phyloP scores from a whole-genome alignment of 1,140 invertebrate species.

The Drosophila setifemur region DNA sequence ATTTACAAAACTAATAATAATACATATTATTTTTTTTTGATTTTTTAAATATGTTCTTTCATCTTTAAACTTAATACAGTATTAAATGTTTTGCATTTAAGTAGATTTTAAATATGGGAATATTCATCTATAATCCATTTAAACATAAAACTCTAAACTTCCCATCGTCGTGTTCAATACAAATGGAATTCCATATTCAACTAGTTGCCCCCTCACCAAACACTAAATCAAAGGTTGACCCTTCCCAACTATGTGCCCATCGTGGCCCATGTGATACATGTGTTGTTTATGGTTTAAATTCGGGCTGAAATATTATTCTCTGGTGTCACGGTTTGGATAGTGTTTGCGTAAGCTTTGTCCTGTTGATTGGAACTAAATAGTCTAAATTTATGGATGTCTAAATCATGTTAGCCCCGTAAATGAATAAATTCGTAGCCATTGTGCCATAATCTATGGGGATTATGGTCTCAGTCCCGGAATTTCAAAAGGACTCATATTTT shows the following conservation, averaged over 20 bases:
- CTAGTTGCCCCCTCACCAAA: constrained; percentile 40
- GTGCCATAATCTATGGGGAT: constrained; percentile 45
- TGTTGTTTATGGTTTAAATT: constrained; percentile 21
- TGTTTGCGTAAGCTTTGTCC: neutral
- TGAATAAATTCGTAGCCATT: constrained; percentile 12
- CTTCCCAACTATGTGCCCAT: neutral
- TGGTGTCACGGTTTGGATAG: constrained; percentile 28
- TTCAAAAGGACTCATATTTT: constrained; percentile 3
- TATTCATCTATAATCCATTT: too few relatives aligned
- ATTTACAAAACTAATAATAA: too few relatives aligned
- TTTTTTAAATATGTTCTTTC: too few relatives aligned
- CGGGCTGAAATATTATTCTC: constrained; percentile 34
- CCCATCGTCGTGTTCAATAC: constrained; percentile 7
- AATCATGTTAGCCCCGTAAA: constrained; percentile 30
- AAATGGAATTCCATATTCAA: constrained; percentile 54
- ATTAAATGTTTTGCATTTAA: too few relatives aligned
- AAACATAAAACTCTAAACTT: neutral
- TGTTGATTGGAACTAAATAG: constrained; percentile 49
- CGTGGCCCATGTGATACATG: constrained; percentile 8
- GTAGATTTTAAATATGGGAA: too few relatives aligned
- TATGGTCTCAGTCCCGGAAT: neutral
- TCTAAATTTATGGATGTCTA: constrained; percentile 55
- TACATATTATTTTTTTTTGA: too few relatives aligned
- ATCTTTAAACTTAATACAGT: too few relatives aligned
- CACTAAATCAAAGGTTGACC: neutral